phyloP scores from a whole-genome alignment of 2,113 vertebrate genomes.

The Pelmatolapia mariae region DNA sequence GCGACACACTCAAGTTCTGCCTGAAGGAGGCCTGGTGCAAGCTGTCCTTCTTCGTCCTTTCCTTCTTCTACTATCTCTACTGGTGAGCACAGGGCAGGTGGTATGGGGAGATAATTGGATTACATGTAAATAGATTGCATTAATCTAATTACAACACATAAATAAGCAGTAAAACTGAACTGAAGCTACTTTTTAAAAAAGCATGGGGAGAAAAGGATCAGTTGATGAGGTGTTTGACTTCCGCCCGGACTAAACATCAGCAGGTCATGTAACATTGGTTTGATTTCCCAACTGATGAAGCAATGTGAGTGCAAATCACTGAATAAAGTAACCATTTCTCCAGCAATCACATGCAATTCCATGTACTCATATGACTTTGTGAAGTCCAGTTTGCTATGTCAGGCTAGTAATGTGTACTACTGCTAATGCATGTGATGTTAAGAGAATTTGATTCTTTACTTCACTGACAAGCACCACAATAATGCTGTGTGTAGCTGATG shows the following conservation, averaged over 20 bases:
- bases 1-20: constrained; percentile 93
- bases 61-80: constrained; percentile 99
- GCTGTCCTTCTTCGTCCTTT: constrained; percentile 95
- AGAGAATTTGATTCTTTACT: constrained; percentile 60
- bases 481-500: neutral
- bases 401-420: neutral
- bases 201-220: neutral
- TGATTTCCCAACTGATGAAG: neutral
- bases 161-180: neutral
- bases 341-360: constrained; percentile 46
- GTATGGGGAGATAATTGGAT: neutral
- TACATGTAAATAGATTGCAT: constrained; percentile 10
- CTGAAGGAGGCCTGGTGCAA: constrained; percentile 99
- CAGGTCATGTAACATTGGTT: neutral
- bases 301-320: constrained; percentile 43
- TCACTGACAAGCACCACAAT: constrained; percentile 50
- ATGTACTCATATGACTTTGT: neutral
- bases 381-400: neutral
- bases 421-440: constrained; percentile 58
- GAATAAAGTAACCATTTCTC: constrained; percentile 63
- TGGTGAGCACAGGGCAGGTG: constrained; percentile 75
- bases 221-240: neutral
- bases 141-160: neutral
- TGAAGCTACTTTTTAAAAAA: neutral
- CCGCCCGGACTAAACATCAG: neutral